Evolutionary conservation across 1,140 invertebrate genomes (phyloP).

Genomic region (Drosophila lowei): DNA sequence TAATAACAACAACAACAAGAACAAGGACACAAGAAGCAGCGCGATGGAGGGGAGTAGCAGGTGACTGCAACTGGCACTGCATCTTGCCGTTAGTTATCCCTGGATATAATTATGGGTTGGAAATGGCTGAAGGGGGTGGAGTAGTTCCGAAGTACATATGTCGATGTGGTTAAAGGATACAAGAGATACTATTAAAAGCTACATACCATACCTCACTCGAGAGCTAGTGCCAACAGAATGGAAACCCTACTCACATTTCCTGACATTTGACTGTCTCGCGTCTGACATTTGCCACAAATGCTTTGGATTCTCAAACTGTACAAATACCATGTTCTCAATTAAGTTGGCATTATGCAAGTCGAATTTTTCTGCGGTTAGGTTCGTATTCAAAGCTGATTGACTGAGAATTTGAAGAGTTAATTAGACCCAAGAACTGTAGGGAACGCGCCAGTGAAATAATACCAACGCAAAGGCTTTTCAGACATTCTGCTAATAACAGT

Average conservation of each 20-base stretch:
- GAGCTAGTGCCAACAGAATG: too few relatives aligned
- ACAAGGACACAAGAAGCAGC: not conserved
- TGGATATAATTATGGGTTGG: constrained; percentile 14
- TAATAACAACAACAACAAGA: constrained; percentile 33
- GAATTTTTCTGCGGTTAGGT: too few relatives aligned
- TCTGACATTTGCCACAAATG: not conserved
- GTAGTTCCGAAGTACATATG: constrained; percentile 4
- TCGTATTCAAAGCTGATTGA: too few relatives aligned
- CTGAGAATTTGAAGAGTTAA: too few relatives aligned
- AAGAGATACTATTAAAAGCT: not conserved
- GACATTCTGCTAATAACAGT: not conserved
- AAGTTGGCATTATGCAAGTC: not conserved
- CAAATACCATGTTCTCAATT: too few relatives aligned
- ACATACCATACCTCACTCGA: not conserved
- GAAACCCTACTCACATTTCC: not conserved
- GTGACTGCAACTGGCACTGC: constrained; percentile 27
- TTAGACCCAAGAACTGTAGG: too few relatives aligned
- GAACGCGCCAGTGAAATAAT: too few relatives aligned
- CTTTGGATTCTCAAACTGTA: not conserved
- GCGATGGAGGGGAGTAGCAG: constrained; percentile 8
- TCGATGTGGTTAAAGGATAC: not conserved
- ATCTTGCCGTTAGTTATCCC: constrained; percentile 5
- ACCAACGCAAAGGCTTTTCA: not conserved
- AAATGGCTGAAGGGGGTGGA: not conserved
- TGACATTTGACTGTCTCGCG: not conserved